Evolutionary conservation across 2,113 vertebrate genomes (phyloP).

Genomic region (Macroglossus sobrinus): DNA sequence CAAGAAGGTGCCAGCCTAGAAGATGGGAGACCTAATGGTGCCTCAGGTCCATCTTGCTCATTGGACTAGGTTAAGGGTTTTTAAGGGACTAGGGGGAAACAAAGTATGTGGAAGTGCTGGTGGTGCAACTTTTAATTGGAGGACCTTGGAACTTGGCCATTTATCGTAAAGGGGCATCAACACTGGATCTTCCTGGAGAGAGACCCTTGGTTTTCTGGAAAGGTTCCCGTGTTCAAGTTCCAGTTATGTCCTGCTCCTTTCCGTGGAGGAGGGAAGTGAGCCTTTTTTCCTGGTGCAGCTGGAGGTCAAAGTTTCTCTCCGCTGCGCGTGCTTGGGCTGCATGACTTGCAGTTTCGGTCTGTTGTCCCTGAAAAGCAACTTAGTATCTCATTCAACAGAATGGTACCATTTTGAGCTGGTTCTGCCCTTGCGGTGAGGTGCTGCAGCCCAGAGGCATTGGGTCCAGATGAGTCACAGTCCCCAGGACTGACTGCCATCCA

Average conservation of each 20-base stretch:
- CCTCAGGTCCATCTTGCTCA: background rate
- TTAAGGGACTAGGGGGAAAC: too few species aligned
- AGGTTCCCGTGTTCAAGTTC: background rate
- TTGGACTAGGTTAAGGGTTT: background rate
- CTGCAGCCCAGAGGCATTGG: background rate
- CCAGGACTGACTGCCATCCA: fast-evolving
- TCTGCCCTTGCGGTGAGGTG: background rate
- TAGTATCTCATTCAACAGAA: background rate
- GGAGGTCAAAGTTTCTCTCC: too few species aligned
- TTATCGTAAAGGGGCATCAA: background rate
- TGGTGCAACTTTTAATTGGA: background rate
- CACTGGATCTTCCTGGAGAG: background rate
- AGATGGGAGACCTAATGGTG: background rate
- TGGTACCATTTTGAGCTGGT: background rate
- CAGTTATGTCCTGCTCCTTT: too few species aligned
- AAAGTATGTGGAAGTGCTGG: background rate
- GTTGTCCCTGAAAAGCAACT: background rate
- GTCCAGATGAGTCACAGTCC: fast-evolving
- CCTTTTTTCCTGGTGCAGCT: background rate
- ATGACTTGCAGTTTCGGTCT: background rate
- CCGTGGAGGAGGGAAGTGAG: too few species aligned
- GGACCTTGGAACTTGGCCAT: background rate
- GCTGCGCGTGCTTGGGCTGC: too few species aligned
- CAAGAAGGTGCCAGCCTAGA: background rate
- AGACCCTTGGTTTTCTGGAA: background rate